phyloP scores from a whole-genome alignment of 1,140 invertebrate genomes.

The Lethrus apterus region DNA sequence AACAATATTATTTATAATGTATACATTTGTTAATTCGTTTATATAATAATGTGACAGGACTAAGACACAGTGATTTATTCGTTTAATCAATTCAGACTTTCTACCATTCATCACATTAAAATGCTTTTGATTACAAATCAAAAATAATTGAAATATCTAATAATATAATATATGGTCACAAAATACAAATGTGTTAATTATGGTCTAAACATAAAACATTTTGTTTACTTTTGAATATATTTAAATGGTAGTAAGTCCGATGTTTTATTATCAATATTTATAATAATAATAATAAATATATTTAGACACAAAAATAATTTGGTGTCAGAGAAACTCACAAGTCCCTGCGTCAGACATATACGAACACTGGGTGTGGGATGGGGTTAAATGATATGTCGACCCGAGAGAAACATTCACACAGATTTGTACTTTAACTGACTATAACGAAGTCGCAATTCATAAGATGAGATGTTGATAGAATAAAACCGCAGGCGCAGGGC shows the following conservation, averaged over 20 bases:
- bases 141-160: constrained; percentile 11
- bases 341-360: constrained; percentile 15
- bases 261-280: constrained; percentile 6
- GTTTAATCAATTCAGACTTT: constrained; percentile 22
- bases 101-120: constrained; percentile 4
- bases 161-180: not conserved
- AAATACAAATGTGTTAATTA: not conserved
- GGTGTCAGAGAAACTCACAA: constrained; percentile 21
- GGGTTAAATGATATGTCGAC: constrained; percentile 36
- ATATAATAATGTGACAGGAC: constrained; percentile 38
- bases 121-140: too few species aligned
- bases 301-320: constrained; percentile 22
- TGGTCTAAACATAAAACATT: constrained; percentile 1
- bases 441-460: constrained; percentile 26
- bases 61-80: constrained; percentile 42
- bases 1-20: constrained; percentile 40
- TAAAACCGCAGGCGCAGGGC: constrained; percentile 16
- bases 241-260: constrained; percentile 9
- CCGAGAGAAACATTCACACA: constrained; percentile 19
- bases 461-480: constrained; percentile 18
- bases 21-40: constrained; percentile 42
- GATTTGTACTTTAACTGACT: constrained; percentile 41
- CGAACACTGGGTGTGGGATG: constrained; percentile 17
- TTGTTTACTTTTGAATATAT: not conserved
- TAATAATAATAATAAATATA: constrained; percentile 10